Conservation (phyloP, 1,140 invertebrate species). For the Hydropsyche tenuis region DNA sequence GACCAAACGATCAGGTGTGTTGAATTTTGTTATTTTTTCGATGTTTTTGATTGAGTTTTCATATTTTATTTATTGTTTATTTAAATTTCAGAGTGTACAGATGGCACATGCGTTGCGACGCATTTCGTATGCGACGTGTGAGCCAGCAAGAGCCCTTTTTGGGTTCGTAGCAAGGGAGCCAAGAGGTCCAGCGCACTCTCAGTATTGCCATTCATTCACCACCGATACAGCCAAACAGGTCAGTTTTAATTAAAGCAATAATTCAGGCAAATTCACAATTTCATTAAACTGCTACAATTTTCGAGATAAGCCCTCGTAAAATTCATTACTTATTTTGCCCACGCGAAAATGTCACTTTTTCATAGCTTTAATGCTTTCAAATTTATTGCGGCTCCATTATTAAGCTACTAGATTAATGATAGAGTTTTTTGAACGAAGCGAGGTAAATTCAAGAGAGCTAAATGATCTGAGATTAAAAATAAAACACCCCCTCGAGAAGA, state of each 20-base stretch:
- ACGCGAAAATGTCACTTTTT: too few species aligned
- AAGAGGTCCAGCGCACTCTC: conserved; percentile 73
- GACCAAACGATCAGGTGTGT: conserved; percentile 79
- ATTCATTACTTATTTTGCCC: too few species aligned
- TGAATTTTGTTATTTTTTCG: not conserved
- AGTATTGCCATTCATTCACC: conserved; percentile 85
- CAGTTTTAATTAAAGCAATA: conserved; percentile 50
- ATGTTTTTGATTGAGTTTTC: not conserved
- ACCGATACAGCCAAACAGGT: conserved; percentile 81
- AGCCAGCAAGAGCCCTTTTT: conserved; percentile 80
- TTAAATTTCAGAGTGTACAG: conserved; percentile 75
- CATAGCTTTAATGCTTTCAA: too few species aligned
- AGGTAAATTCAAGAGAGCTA: too few species aligned
- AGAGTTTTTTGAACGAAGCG: too few species aligned
- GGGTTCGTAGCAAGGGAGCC: conserved; percentile 85
- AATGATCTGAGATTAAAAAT: too few species aligned
- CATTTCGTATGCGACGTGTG: conserved; percentile 88
- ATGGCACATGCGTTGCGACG: conserved; percentile 86
- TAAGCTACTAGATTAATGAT: too few species aligned
- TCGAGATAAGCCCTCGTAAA: too few species aligned
- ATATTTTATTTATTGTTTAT: not conserved
- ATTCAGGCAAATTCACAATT: too few species aligned
- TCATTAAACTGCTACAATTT: too few species aligned
- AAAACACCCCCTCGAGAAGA: too few species aligned
- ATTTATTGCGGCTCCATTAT: too few species aligned